A percentile compares a stretch with the other conserved stretches of the same genome.
These are phyloP conservation scores for Tyrannus savana DNA, from an alignment of 2,113 vertebrate species.

Conservation along the genomic window DNA sequence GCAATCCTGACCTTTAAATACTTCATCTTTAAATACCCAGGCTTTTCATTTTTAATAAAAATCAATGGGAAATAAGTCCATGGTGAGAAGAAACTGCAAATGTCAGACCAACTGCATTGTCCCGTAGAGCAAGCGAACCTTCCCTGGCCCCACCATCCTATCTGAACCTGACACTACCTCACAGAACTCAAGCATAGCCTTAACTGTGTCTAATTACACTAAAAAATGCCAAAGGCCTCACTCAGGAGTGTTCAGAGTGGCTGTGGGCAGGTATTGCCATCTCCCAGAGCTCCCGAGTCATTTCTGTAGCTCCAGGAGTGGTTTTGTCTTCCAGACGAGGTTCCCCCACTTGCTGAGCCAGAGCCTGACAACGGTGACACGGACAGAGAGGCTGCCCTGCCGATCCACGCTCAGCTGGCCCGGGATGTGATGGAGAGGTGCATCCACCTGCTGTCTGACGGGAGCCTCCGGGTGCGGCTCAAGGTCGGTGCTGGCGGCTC, in stretches of 20 bases:
- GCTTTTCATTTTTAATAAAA: conserved; percentile 52
- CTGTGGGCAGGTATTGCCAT: background rate
- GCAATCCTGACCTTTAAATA: conserved; percentile 58
- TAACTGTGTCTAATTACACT: background rate
- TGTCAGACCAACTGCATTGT: conserved; percentile 17
- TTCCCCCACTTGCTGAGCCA: background rate
- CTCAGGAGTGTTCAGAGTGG: background rate
- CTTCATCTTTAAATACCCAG: conserved; percentile 39
- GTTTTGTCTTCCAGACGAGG: conserved; percentile 64
- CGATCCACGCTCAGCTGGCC: conserved; percentile 80
- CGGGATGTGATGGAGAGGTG: conserved; percentile 89
- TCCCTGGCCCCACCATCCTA: background rate
- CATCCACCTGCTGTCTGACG: conserved; percentile 85
- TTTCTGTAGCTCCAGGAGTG: background rate
- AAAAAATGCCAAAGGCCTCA: background rate
- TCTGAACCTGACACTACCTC: background rate
- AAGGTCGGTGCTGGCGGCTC: conserved; percentile 74
- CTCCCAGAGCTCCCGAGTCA: background rate
- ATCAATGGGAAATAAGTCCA: conserved; percentile 27
- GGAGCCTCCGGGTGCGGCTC: conserved; percentile 80
- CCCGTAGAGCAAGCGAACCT: background rate
- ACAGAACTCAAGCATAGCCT: background rate
- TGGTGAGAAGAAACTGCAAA: conserved; percentile 19
- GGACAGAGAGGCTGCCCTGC: conserved; percentile 73
- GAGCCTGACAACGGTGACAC: background rate